Conservation (phyloP, 2,113 vertebrate genomes). For the Laterallus jamaicensis region DNA sequence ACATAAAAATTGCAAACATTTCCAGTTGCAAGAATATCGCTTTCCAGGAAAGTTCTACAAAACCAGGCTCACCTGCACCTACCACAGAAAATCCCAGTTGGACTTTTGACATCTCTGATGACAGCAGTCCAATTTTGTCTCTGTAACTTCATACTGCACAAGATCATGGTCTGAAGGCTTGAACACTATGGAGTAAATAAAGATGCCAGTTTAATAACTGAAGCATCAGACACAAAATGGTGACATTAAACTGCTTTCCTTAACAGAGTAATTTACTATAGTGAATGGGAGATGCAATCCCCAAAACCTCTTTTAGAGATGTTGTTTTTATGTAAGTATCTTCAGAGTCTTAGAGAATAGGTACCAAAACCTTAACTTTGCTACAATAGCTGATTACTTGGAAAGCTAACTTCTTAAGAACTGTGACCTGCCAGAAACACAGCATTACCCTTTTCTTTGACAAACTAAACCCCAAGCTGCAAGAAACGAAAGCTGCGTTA, state of each 20-base stretch:
- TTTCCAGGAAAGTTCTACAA: neutral
- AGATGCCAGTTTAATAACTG: neutral
- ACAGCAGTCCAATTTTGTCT: neutral
- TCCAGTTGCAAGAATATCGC: neutral
- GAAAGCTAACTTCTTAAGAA: neutral
- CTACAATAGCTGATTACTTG: neutral
- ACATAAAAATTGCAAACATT: neutral
- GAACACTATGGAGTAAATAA: neutral
- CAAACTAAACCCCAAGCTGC: neutral
- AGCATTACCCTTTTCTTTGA: neutral
- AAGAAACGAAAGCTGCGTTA: neutral
- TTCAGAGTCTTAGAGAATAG: neutral
- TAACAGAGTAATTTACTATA: neutral
- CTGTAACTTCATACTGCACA: neutral
- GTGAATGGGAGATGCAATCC: neutral
- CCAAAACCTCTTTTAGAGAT: neutral
- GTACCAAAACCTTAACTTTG: neutral
- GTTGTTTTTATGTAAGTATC: neutral
- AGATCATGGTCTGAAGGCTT: neutral
- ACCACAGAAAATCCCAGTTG: neutral
- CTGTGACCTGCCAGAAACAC: neutral
- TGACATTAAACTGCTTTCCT: neutral
- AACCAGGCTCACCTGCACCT: neutral
- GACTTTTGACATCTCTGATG: neutral
- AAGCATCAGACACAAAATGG: neutral